These are phyloP conservation scores for Gallinago solitaria DNA, from an alignment of 2,797 vertebrate species.

Conservation along the genomic window DNA sequence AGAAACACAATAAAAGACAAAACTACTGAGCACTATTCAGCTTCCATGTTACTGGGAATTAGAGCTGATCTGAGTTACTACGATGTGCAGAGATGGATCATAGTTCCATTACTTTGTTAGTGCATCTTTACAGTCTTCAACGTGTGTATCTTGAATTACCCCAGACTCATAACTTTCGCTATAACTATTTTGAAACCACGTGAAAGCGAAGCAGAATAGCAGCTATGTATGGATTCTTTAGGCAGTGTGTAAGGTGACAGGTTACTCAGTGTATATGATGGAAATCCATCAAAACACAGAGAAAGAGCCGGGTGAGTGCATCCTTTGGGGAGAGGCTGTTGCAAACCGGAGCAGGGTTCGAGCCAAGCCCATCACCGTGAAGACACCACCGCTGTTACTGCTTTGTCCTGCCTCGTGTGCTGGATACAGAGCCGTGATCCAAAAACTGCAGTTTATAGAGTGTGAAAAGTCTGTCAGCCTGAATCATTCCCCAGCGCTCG, in stretches of 20 bases:
- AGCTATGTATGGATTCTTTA: neutral
- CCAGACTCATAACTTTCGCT: neutral
- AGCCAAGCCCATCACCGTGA: rapidly evolving
- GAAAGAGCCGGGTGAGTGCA: neutral
- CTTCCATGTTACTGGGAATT: neutral
- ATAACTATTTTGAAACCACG: neutral
- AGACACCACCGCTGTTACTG: neutral
- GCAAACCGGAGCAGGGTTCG: neutral
- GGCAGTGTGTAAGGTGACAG: neutral
- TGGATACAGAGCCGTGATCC: neutral
- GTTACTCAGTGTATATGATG: neutral
- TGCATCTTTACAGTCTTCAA: too few relatives aligned
- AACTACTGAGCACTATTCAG: neutral
- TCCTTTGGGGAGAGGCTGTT: neutral
- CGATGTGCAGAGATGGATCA: neutral
- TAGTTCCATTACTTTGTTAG: neutral
- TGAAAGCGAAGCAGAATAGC: neutral
- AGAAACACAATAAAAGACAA: neutral
- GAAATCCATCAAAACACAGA: neutral
- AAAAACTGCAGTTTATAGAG: slow-evolving; percentile 1
- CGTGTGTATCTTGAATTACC: rapidly evolving
- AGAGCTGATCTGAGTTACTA: neutral
- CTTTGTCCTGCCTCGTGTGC: neutral
- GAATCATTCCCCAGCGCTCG: neutral
- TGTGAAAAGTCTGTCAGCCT: neutral